A percentile compares a stretch with the other conserved stretches of the same genome.
phyloP scores from a whole-genome alignment of 2,888 invertebrate species.

The Pristionchus exspectatus region DNA sequence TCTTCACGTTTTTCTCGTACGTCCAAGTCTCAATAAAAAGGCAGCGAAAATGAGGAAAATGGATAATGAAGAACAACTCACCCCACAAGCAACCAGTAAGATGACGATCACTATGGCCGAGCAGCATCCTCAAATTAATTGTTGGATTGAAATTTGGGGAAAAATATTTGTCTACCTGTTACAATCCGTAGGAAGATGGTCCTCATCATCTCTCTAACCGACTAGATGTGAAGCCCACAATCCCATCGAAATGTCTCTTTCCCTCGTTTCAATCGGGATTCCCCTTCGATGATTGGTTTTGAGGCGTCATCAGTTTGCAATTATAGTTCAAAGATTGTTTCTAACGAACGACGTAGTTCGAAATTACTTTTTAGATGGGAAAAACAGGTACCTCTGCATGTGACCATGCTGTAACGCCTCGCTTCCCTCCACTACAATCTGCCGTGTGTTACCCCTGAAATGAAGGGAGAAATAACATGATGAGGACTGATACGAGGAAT shows the following conservation, averaged over 20 bases:
- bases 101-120: neutral
- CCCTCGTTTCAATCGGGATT: neutral
- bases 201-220: neutral
- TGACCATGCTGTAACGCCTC: neutral
- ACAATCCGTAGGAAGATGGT: neutral
- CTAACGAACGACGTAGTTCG: neutral
- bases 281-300: neutral
- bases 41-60: neutral
- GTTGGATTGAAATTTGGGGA: neutral
- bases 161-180: neutral
- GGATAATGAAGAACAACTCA: neutral
- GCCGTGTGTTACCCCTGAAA: slow-evolving; percentile 17
- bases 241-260: slow-evolving; percentile 32
- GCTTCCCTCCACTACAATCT: neutral
- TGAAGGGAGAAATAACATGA: neutral
- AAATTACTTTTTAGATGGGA: neutral
- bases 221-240: slow-evolving; percentile 9
- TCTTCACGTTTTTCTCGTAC: neutral
- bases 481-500: neutral
- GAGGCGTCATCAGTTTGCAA: neutral
- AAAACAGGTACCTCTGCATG: slow-evolving; percentile 20
- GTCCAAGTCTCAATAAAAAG: neutral
- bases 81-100: neutral
- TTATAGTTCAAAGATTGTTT: neutral
- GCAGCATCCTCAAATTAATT: slow-evolving; percentile 6